Evolutionary conservation across 2,888 invertebrate species (phyloP), one percentile per base, ranked within the genome.

Genomic region (Macaria liturata): DNA sequence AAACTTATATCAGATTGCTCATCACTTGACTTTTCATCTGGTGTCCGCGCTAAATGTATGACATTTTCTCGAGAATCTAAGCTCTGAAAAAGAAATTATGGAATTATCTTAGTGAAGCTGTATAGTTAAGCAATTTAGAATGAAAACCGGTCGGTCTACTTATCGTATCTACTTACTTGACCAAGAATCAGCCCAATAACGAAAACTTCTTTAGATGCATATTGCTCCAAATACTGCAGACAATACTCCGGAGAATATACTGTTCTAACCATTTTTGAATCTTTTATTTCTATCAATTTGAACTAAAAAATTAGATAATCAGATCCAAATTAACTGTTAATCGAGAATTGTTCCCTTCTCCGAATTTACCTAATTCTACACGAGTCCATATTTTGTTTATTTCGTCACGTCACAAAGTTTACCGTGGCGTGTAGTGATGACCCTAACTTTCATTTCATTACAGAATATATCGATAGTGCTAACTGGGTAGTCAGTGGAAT

Each of bases 41-140:
- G 95, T 32, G 97, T 97, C 66, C 95, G 94, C 40, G 97, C 95
- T 74, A 97, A 87, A 78, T 97, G 97, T 39, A 97, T 94, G 3
- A 96, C 94, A 86, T 94, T 95, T 73, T 96, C 96, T 74, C 95
- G 95, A 59, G 94, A 93, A 40, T 88, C 87, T 50, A 94, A 92
- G 51, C 92, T 93, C 95, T 95, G 48, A 69, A 64, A 49, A 47
- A 32, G 53, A n/a, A 32, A 46, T 47, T n/a, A 37, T 6, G 8
- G 7, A 42, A 42, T 42, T 42, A n/a, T 42, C 3, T 8, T 42
- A 8, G 8, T n/a, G 4, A 5, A 42, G 9, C 6, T 42, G 0
- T 3, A 37, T 37, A 42, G 9, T 8, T 42, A 42, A 3, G 6
- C 4, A 42, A 8, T 37, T 6, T 6, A 37, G 5, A 37, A 37